phyloP scores from a whole-genome alignment of 2,888 invertebrate genomes.

The Smittia aterrima region DNA sequence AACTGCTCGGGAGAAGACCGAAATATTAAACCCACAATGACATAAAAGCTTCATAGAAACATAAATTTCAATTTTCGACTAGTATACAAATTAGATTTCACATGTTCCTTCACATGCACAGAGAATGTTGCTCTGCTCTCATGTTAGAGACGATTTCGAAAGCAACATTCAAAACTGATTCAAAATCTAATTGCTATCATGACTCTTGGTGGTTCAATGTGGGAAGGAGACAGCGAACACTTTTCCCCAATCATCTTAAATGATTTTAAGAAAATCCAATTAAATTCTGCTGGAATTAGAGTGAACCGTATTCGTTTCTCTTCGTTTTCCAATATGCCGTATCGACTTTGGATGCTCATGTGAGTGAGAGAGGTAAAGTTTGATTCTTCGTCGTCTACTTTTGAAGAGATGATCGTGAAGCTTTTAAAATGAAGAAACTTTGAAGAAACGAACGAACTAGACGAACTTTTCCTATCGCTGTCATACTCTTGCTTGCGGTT shows the following conservation, averaged over 20 bases:
- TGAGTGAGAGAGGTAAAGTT: too few relatives aligned
- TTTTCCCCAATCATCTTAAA: slow-evolving; percentile 8
- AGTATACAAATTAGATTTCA: background rate
- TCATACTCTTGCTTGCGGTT: background rate
- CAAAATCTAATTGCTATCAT: slow-evolving; percentile 32
- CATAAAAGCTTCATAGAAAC: slow-evolving; percentile 45
- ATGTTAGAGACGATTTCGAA: background rate
- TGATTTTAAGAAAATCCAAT: background rate
- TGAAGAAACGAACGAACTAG: too few relatives aligned
- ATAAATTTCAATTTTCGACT: slow-evolving; percentile 48
- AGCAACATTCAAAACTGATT: background rate
- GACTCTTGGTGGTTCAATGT: background rate
- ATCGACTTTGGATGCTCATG: too few relatives aligned
- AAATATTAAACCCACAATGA: slow-evolving; percentile 12
- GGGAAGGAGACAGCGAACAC: background rate
- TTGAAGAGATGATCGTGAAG: too few relatives aligned
- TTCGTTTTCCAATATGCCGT: too few relatives aligned
- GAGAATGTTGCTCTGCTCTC: background rate
- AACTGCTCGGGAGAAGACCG: background rate
- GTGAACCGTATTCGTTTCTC: background rate
- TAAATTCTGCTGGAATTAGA: background rate
- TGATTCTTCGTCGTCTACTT: too few relatives aligned
- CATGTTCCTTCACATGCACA: background rate
- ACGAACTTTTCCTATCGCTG: background rate
- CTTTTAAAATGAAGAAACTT: too few relatives aligned